phyloP scores from a whole-genome alignment of 2,888 invertebrate species.

The Caenorhabditis afra region DNA sequence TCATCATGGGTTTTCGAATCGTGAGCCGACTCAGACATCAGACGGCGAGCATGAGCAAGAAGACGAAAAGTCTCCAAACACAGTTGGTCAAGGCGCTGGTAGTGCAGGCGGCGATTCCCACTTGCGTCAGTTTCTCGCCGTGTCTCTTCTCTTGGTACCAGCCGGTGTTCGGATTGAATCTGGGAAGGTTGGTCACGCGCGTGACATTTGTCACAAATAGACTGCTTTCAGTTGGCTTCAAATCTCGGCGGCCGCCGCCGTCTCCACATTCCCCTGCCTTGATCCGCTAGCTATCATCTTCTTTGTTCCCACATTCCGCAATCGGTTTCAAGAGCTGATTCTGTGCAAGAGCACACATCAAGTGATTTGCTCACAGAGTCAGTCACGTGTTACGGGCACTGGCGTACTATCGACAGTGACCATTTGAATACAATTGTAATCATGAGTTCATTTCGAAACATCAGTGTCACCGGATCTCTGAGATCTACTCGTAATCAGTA shows the following conservation, averaged over 20 bases:
- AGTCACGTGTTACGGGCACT: no score
- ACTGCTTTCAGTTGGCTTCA: no score
- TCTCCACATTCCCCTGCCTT: background rate
- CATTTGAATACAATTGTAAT: no score
- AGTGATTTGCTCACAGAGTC: background rate
- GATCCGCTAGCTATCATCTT: slow-evolving; percentile 3
- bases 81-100: slow-evolving; percentile 25
- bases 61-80: slow-evolving; percentile 22
- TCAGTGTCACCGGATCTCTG: no score
- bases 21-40: background rate
- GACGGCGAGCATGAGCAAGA: background rate
- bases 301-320: background rate
- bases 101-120: slow-evolving; percentile 19
- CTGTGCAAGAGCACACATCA: background rate
- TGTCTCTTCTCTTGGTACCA: slow-evolving; percentile 38
- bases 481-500: no score
- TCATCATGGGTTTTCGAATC: background rate
- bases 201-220: no score
- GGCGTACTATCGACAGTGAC: no score
- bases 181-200: slow-evolving; percentile 22
- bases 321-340: no score
- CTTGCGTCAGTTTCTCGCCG: slow-evolving; percentile 30
- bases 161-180: slow-evolving; percentile 29
- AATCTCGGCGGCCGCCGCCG: no score
- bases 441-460: no score